Evolutionary conservation across 2,888 invertebrate species (phyloP), one percentile per base, ranked within the genome.

Genomic region (Drosophila sordidapex): DNA sequence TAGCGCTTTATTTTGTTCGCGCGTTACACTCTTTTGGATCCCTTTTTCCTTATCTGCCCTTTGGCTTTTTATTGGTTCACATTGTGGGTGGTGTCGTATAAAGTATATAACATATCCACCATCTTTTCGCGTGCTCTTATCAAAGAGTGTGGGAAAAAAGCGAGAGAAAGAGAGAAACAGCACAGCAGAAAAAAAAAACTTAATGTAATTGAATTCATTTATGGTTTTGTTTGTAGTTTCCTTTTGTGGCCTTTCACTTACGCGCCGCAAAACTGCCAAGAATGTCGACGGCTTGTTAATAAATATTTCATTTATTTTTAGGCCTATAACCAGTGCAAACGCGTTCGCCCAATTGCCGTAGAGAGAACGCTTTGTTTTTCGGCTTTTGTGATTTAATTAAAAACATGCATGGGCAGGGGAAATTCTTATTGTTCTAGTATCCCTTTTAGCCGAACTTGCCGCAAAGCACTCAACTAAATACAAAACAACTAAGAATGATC

Each of bases 171-270:
- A 43, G 48, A n/a, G 40, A 21, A 36, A 31, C 33, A 67, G 18
- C 43, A 46, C 56, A 58, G 4, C 33, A 62, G 33, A 75, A 72
- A 81, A 89, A 89, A 87, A 25, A 87, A 46, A 85, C 74, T 87
- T 89, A 87, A 87, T 87, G 87, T 87, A 87, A 87, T 87, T 87
- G 87, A 87, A 87, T 87, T 89, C 87, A 87, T 87, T 87, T 89
- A 87, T 89, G 87, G 87, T 74, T 89, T 84, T 89, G 83, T 79
- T 89, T 89, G 77, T 82, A 82, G 82, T 76, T 87, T 79, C 64
- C 57, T 70, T 56, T 59, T 70, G 54, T 62, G 64, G 70, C 70
- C 58, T 68, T 89, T 77, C 76, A 87, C 82, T 87, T 75, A 78
- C 78, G 74, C 86, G 77, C 62, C 62, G 68, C 74, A 80, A 83